Base-by-base conservation (phyloP, 2,888 invertebrate species). In the Muscina levida region DNA sequence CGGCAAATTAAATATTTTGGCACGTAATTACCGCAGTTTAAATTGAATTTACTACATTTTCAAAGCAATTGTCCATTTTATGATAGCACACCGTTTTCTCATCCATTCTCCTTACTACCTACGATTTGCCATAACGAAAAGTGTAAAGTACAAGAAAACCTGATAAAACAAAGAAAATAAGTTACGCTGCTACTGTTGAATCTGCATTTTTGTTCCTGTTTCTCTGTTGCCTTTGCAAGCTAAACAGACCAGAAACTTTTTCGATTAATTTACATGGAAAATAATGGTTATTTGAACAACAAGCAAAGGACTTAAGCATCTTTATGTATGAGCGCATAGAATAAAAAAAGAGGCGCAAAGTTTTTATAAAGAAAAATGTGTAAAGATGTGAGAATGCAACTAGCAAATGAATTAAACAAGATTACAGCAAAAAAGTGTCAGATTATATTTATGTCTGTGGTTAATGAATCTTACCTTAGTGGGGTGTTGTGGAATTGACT, bases 221-320 rank as follows among this genome's bases (percentile, higher is more conserved):
- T 57, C n/a, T 15, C 17, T 31, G 22, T 57, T 57, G 57, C 57
- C 10, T 59, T 39, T 8, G 19, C 31, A 15, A 51, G 11, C 51
- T 15, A 57, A 1, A 39, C 11, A 39, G 39, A 59, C 62, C 62
- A 42, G 42, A 48, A 62, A 62, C 15, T 62, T 62, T 62, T 62
- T 62, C 62, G 62, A 62, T 62, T 62, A 62, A 62, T 62, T 62
- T 62, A 62, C 62, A 62, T 42, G 62, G 42, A 42, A 62, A 62
- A 62, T 62, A 62, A 62, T 62, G 62, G 62, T 42, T 39, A 62
- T 62, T 62, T 62, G 62, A 62, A 62, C 37, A 22, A 39, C n/a
- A n/a, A 42, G 22, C n/a, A 62, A 42, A 19, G 22, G 22, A 39
- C 31, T 31, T 31, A 31, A 31, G 31, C 4, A 31, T 31, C 6